Evolutionary conservation across 2,113 vertebrate species (phyloP).

Genomic region (Dipodomys ordii): DNA sequence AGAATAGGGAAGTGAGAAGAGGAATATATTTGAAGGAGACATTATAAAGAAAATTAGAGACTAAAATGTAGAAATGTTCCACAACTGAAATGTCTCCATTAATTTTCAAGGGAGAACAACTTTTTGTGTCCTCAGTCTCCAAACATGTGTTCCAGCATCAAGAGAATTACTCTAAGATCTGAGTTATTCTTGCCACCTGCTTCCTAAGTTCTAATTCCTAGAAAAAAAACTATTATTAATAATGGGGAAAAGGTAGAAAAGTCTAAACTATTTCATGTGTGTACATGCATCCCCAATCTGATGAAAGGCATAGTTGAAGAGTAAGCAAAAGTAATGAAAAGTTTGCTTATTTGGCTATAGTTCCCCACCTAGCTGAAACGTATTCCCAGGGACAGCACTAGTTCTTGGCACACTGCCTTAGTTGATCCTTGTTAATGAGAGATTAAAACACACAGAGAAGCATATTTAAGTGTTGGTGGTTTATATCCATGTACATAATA

Average conservation of each 20-base stretch:
- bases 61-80: neutral
- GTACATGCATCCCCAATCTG: neutral
- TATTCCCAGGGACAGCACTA: neutral
- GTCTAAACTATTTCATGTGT: neutral
- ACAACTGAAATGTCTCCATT: neutral
- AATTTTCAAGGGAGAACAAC: neutral
- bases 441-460: neutral
- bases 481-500: neutral
- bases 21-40: slow-evolving; percentile 53
- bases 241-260: neutral
- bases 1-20: slow-evolving; percentile 67
- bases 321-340: neutral
- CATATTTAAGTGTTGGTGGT: neutral
- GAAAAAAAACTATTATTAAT: neutral
- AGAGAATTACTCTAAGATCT: neutral
- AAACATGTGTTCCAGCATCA: neutral
- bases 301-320: neutral
- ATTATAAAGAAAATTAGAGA: neutral
- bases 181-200: neutral
- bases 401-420: neutral
- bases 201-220: neutral
- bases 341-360: neutral
- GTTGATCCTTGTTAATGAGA: neutral
- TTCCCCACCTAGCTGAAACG: neutral
- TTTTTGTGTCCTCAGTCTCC: neutral